These are phyloP conservation scores for Drosophila teissieri DNA, from an alignment of 1,140 invertebrate genomes.

Conservation along the genomic window DNA sequence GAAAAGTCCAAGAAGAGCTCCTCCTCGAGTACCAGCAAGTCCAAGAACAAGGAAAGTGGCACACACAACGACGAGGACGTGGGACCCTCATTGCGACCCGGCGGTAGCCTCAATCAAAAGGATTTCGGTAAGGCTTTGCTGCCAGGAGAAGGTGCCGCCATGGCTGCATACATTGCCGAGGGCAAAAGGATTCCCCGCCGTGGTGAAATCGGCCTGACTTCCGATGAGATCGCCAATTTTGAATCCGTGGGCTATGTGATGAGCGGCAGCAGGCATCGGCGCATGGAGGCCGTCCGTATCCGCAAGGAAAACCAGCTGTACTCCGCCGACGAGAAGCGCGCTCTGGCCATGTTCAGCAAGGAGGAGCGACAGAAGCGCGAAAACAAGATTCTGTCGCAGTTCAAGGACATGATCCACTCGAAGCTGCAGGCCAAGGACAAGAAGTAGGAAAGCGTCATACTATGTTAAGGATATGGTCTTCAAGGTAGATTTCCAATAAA, in stretches of 20 bases:
- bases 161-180: constrained; percentile 99
- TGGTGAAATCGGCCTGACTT: constrained; percentile 99
- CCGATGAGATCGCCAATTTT: constrained; percentile 96
- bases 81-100: constrained; percentile 89
- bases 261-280: constrained; percentile 98
- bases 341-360: constrained; percentile 98
- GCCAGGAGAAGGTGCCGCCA: constrained; percentile 98
- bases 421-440: constrained; percentile 86
- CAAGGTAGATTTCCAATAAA: neutral
- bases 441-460: constrained; percentile 48
- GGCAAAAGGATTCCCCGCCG: constrained; percentile 98
- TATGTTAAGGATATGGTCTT: neutral
- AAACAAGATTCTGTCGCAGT: constrained; percentile 97
- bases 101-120: constrained; percentile 90
- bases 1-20: constrained; percentile 53
- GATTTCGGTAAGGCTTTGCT: constrained; percentile 95
- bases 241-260: constrained; percentile 99
- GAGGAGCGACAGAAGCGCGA: constrained; percentile 98
- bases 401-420: constrained; percentile 94
- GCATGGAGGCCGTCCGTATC: constrained; percentile 99
- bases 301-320: constrained; percentile 99
- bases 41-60: constrained; percentile 82
- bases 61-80: constrained; percentile 87
- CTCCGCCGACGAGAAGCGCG: constrained; percentile 99
- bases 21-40: constrained; percentile 38